A percentile compares a stretch with the other conserved stretches of the same genome.
Conservation (phyloP, 1,140 invertebrate genomes). For the Papilio polytes region DNA sequence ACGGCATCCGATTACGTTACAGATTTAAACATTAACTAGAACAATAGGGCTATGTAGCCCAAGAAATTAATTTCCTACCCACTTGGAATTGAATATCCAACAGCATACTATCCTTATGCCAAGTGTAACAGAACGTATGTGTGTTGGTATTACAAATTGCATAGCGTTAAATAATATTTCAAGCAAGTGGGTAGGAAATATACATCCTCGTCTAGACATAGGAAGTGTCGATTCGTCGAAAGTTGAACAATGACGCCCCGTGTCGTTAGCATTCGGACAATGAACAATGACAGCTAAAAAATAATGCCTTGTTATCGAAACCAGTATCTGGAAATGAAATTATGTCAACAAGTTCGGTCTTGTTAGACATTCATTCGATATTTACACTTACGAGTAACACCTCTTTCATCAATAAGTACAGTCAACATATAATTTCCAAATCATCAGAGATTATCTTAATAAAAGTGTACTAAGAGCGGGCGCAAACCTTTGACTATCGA, state of each 20-base stretch:
- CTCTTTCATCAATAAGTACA: too few relatives aligned
- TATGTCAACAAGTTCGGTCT: conserved; percentile 8
- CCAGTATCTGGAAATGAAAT: conserved; percentile 14
- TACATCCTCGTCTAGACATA: neutral
- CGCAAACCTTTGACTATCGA: too few relatives aligned
- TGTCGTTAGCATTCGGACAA: conserved; percentile 14
- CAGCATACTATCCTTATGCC: too few relatives aligned
- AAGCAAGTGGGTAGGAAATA: neutral
- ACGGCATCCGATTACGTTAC: conserved; percentile 2
- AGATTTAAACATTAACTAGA: conserved; percentile 29
- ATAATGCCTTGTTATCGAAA: conserved; percentile 28
- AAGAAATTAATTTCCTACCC: neutral
- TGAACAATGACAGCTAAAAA: conserved; percentile 14
- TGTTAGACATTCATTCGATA: neutral
- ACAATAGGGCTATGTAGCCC: conserved; percentile 5
- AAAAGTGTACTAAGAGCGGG: too few relatives aligned
- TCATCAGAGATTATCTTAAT: too few relatives aligned
- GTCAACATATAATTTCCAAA: too few relatives aligned
- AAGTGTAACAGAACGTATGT: conserved; percentile 7
- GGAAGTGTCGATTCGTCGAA: conserved; percentile 32
- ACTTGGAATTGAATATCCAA: neutral
- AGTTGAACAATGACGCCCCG: conserved; percentile 30
- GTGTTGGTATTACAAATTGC: neutral
- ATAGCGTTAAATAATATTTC: neutral
- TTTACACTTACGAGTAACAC: neutral